Base-by-base conservation (phyloP, 1,140 invertebrate species). In the Magallana ariakensis region DNA sequence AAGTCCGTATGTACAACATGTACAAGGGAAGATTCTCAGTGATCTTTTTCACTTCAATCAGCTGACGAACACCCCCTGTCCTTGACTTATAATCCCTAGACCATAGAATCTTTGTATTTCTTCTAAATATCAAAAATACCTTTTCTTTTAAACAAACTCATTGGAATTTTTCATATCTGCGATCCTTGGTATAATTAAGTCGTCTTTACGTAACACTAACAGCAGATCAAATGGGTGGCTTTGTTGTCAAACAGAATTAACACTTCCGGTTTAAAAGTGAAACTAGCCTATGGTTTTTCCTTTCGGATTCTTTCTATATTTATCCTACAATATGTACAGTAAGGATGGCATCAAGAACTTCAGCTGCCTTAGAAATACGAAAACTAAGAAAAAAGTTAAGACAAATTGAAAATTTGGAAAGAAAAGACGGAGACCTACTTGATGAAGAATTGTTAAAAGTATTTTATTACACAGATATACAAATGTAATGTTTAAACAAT, bases 351-450 rank as follows among this genome's bases (percentile, higher is more conserved):
- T 84, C 83, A n/a, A 90, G 62, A 33, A 86, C 85, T 26, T 70
- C 84, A 62, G n/a, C 80, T 7, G 86, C 92, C 91, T 80, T 92
- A 66, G 92, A 93, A 90, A 86, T 92, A 46, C 53, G 91, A 84
- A 91, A 89, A 87, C 70, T 92, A 26, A 81, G 91, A 58, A 92
- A 92, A 83, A 92, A 92, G 87, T 81, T 92, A 54, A 58, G 91
- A 80, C 90, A 91, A 85, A 92, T 92, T 46, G 91, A 92, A 84
- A 90, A 88, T 80, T 85, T 92, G 16, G 89, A 92, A 86, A 54
- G 87, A 53, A 75, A 87, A 46, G 81, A 87, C 7, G 54, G 90
- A 70, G 86, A 89, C 53, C 83, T 92, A 62, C 85, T 86, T 10
- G 89, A 90, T 26, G 91, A 92, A 58, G 91, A 92, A 84, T 53